Evolutionary conservation across 2,888 invertebrate genomes (phyloP).

Genomic region (Falcaria lacertinaria): DNA sequence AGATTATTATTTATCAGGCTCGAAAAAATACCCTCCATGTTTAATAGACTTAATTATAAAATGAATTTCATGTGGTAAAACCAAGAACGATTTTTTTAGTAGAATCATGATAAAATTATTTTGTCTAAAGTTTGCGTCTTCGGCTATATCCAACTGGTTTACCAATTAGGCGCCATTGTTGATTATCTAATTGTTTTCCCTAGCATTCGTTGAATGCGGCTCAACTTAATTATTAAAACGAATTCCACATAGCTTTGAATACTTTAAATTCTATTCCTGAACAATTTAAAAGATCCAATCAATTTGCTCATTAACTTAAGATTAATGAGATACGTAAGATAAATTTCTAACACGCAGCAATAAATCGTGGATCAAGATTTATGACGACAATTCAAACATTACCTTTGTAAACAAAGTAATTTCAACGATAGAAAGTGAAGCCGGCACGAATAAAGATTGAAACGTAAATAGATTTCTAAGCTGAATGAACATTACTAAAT

Average conservation of each 20-base stretch:
- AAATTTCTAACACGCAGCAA: neutral
- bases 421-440: constrained; percentile 22
- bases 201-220: no score
- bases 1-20: no score
- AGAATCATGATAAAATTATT: no score
- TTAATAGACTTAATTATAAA: no score
- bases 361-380: neutral
- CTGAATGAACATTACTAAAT: constrained; percentile 44
- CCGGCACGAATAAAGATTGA: constrained; percentile 24
- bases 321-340: neutral
- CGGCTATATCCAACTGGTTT: no score
- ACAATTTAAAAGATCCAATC: neutral
- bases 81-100: no score
- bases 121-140: no score
- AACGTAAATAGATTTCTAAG: constrained; percentile 41
- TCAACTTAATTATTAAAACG: no score
- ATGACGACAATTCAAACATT: neutral
- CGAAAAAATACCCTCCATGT: no score
- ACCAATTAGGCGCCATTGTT: no score
- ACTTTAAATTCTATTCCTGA: neutral
- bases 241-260: neutral
- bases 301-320: neutral
- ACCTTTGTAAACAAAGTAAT: constrained; percentile 4
- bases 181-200: no score
- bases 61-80: no score